A percentile compares a stretch with the other conserved stretches of the same genome.
Evolutionary conservation across 2,888 invertebrate genomes (phyloP).

Genomic region (Teleiodes luculella): DNA sequence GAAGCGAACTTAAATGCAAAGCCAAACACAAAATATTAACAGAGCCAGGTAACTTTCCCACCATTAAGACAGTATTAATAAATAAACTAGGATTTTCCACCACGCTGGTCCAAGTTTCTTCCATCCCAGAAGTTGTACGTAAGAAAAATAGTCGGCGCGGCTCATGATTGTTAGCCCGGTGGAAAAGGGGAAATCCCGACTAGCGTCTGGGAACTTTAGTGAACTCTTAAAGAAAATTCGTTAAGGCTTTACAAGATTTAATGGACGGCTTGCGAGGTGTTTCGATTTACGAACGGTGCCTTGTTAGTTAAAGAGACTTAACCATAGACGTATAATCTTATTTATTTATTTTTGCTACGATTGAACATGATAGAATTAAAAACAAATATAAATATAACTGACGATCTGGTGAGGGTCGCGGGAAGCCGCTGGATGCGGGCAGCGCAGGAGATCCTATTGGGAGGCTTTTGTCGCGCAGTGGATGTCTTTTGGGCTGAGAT

Average conservation of each 20-base stretch:
- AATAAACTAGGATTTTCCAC: constrained; percentile 3
- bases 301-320: too few species aligned
- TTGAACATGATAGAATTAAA: too few species aligned
- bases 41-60: neutral
- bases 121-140: neutral
- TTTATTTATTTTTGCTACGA: too few species aligned
- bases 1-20: neutral
- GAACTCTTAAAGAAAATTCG: neutral
- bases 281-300: neutral
- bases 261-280: neutral
- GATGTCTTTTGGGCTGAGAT: too few species aligned
- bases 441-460: too few species aligned
- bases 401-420: too few species aligned
- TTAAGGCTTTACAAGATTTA: neutral
- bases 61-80: neutral
- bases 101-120: neutral
- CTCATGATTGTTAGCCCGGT: constrained; percentile 9
- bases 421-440: too few species aligned
- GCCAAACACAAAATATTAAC: neutral
- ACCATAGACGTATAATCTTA: too few species aligned
- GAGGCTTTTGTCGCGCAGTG: too few species aligned
- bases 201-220: constrained; percentile 39
- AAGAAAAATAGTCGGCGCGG: neutral
- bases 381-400: too few species aligned
- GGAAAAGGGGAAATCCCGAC: constrained; percentile 30